phyloP scores from a whole-genome alignment of 2,797 vertebrate species.

The Acanthis flammea region DNA sequence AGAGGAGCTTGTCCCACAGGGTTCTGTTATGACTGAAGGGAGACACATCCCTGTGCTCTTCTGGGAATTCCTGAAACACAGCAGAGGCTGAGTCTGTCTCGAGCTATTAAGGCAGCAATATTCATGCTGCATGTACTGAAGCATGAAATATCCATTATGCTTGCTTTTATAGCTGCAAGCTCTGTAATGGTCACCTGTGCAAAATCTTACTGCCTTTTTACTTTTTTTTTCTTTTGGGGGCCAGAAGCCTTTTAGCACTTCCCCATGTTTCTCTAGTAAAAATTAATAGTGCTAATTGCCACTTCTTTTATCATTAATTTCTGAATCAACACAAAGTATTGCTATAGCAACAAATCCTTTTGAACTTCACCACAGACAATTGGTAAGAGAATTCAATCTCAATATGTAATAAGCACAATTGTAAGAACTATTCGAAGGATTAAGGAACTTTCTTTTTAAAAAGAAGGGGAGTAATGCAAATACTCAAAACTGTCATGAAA shows the following conservation, averaged over 20 bases:
- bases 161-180: neutral
- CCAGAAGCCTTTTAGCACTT: neutral
- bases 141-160: neutral
- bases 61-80: neutral
- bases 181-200: neutral
- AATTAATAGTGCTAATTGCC: slow-evolving; percentile 40
- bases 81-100: neutral
- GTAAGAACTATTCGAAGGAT: neutral
- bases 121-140: neutral
- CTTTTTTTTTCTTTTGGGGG: neutral
- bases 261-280: neutral
- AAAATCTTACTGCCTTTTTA: neutral
- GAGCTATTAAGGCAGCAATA: neutral
- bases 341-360: slow-evolving; percentile 56
- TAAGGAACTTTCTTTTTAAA: neutral
- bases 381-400: slow-evolving; percentile 20
- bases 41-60: neutral
- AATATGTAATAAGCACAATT: neutral
- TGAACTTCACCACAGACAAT: neutral
- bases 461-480: neutral
- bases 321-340: slow-evolving; percentile 23
- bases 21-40: neutral
- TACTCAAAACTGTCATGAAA: neutral
- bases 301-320: slow-evolving; percentile 41
- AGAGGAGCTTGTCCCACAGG: neutral